Conservation (phyloP, 2,888 invertebrate species). For the Catocala sponsa region DNA sequence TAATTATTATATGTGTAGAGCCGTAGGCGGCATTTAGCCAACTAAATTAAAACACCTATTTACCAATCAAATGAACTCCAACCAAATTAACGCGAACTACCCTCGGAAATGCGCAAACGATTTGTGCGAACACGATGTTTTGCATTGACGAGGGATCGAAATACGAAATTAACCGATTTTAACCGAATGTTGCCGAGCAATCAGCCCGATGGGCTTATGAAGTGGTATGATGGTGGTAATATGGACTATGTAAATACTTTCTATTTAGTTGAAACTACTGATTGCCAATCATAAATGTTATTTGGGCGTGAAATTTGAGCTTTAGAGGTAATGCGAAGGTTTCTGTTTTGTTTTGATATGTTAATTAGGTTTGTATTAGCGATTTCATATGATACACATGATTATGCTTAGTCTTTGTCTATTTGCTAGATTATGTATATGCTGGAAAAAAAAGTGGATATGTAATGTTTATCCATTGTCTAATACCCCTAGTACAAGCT, state of each 20-base stretch:
- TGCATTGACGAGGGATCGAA: conserved; percentile 45
- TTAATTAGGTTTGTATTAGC: neutral
- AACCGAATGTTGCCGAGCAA: conserved; percentile 25
- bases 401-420: too few species aligned
- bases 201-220: conserved; percentile 32
- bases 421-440: too few species aligned
- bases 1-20: too few species aligned
- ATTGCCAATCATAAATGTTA: conserved; percentile 43
- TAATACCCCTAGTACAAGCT: too few species aligned
- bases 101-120: conserved; percentile 12
- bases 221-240: conserved; percentile 6
- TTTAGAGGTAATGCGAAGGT: conserved; percentile 4
- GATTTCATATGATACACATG: too few species aligned
- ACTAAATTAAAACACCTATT: conserved; percentile 40
- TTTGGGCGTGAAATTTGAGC: conserved; percentile 27
- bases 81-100: conserved; percentile 20
- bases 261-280: conserved; percentile 37
- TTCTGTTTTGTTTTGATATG: neutral
- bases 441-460: too few species aligned
- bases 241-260: conserved; percentile 36
- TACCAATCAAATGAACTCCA: conserved; percentile 17
- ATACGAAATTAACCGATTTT: conserved; percentile 47
- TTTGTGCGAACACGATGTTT: conserved; percentile 11
- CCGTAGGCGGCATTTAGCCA: neutral
- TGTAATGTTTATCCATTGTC: too few species aligned